Conservation (phyloP, 2,888 invertebrate genomes). For the Galeruca laticollis region DNA sequence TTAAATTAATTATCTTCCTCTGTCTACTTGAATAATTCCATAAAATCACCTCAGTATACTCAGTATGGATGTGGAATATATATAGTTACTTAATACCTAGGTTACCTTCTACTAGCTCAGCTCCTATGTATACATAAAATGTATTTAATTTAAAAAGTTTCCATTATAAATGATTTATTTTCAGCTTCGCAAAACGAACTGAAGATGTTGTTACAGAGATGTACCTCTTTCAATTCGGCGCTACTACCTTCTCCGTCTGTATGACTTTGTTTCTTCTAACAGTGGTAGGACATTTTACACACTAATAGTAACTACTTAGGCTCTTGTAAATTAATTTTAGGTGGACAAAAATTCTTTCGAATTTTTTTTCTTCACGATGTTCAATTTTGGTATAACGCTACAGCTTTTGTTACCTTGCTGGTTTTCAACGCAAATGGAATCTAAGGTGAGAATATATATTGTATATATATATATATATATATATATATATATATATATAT, state of each 20-base stretch:
- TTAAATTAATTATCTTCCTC: too few relatives aligned
- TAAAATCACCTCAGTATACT: too few relatives aligned
- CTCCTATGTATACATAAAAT: too few relatives aligned
- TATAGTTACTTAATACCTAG: too few relatives aligned
- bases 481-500: too few relatives aligned
- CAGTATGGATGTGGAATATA: too few relatives aligned
- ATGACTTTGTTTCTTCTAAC: conserved; percentile 49
- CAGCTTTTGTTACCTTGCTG: conserved; percentile 47
- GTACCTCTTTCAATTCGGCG: conserved; percentile 45
- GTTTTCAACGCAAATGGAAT: conserved; percentile 47
- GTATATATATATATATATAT: background rate
- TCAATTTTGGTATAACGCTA: conserved; percentile 34
- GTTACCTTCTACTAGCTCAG: too few relatives aligned
- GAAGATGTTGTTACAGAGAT: conserved; percentile 38
- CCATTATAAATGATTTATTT: conserved; percentile 27
- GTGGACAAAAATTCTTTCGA: conserved; percentile 41
- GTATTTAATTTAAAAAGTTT: too few relatives aligned
- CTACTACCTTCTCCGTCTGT: conserved; percentile 43
- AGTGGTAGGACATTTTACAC: conserved; percentile 39
- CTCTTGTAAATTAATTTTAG: too few relatives aligned
- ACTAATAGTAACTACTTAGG: background rate
- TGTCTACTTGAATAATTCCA: too few relatives aligned
- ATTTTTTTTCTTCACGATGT: conserved; percentile 40
- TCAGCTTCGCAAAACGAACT: conserved; percentile 39
- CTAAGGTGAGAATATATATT: conserved; percentile 44